A percentile compares a stretch with the other conserved stretches of the same genome.
Evolutionary conservation across 2,797 vertebrate genomes (phyloP).

Genomic region (Coluber constrictor): DNA sequence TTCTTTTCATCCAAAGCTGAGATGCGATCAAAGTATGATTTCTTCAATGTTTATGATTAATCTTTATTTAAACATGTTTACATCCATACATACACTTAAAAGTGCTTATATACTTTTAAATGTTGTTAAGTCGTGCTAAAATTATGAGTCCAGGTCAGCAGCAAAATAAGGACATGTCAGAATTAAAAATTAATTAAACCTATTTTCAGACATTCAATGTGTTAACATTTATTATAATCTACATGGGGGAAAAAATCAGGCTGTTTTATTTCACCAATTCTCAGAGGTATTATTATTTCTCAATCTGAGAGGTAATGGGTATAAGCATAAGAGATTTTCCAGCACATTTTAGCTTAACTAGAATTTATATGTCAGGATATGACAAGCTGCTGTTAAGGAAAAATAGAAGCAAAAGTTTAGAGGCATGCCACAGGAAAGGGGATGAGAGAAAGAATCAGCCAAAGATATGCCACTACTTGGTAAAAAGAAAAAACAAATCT

Average conservation of each 20-base stretch:
- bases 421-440: not conserved
- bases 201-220: not conserved
- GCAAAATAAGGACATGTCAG: not conserved
- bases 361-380: not conserved
- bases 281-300: not conserved
- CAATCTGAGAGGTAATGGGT: not conserved
- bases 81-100: not conserved
- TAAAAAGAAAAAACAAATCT: not conserved
- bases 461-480: not conserved
- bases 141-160: not conserved
- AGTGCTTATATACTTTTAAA: not conserved
- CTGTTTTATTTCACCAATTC: not conserved
- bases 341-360: not conserved
- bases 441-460: not conserved
- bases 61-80: conserved; percentile 24
- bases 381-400: not conserved
- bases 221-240: not conserved
- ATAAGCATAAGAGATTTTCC: not conserved
- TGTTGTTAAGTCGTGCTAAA: conserved; percentile 15
- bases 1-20: conserved; percentile 10
- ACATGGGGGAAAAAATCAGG: too few species aligned
- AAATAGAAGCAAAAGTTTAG: not conserved
- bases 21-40: conserved; percentile 8
- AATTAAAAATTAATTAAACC: not conserved
- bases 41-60: conserved; percentile 2